These are phyloP conservation scores for Drosophila histrio DNA, from an alignment of 2,888 invertebrate species.

Conservation along the genomic window DNA sequence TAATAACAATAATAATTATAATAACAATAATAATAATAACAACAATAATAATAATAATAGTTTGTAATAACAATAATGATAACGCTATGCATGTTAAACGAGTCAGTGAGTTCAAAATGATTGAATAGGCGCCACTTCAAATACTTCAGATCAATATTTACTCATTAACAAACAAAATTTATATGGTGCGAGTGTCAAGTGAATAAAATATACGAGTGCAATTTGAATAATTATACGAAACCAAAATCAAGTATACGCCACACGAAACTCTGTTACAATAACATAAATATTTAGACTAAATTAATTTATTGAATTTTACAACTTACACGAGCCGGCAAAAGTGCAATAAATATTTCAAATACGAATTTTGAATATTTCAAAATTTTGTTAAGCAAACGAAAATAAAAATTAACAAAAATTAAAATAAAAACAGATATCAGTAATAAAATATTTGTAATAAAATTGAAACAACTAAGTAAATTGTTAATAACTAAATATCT, in stretches of 20 bases:
- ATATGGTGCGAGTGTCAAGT: conserved; percentile 45
- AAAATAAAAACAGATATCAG: background rate
- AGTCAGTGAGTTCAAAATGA: conserved; percentile 44
- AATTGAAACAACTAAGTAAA: conserved; percentile 6
- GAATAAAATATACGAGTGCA: conserved; percentile 49
- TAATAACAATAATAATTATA: conserved; percentile 53
- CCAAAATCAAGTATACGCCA: conserved; percentile 61
- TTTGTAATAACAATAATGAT: conserved; percentile 57
- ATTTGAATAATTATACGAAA: conserved; percentile 39
- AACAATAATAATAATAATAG: conserved; percentile 58
- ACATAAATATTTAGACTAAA: conserved; percentile 11
- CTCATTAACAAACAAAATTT: conserved; percentile 30
- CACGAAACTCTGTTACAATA: conserved; percentile 23
- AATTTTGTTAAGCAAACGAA: background rate
- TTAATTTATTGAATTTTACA: conserved; percentile 33
- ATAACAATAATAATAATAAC: conserved; percentile 53
- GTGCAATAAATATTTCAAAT: conserved; percentile 57
- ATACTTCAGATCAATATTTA: conserved; percentile 35
- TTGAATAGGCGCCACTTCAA: conserved; percentile 49
- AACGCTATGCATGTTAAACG: conserved; percentile 51
- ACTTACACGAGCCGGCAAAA: conserved; percentile 41
- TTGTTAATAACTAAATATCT: conserved; percentile 14
- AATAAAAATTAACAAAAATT: no score
- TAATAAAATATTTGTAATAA: background rate
- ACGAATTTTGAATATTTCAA: conserved; percentile 9